phyloP scores from a whole-genome alignment of 1,140 invertebrate genomes.

The Helicoverpa zea region DNA sequence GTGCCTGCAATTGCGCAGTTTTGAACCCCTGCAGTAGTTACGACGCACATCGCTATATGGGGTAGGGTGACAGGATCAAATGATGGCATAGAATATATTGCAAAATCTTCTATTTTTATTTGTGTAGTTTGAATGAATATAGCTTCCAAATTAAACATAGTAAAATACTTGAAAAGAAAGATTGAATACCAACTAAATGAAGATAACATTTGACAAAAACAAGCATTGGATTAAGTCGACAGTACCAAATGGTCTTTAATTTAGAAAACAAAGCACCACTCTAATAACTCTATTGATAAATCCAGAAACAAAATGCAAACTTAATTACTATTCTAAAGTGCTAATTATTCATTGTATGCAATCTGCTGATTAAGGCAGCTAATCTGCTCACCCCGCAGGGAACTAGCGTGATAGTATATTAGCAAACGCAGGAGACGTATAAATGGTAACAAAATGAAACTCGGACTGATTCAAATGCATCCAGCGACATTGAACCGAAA shows the following conservation, averaged over 20 bases:
- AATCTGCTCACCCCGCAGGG: not conserved
- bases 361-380: not conserved
- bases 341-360: not conserved
- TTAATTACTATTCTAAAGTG: not conserved
- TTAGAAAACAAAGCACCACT: too few species aligned
- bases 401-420: conserved; percentile 3
- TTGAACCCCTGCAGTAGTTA: conserved; percentile 78
- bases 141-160: too few species aligned
- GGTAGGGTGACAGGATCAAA: conserved; percentile 60
- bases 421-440: conserved; percentile 25
- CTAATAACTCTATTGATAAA: too few species aligned
- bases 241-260: too few species aligned
- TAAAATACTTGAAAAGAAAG: too few species aligned
- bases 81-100: not conserved
- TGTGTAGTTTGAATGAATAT: too few species aligned
- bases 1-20: conserved; percentile 80
- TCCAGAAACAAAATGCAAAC: not conserved
- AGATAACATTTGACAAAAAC: too few species aligned
- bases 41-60: conserved; percentile 63
- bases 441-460: conserved; percentile 22
- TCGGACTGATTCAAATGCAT: conserved; percentile 34
- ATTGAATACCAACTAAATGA: too few species aligned
- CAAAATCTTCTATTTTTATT: too few species aligned
- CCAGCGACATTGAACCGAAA: conserved; percentile 26
- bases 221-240: too few species aligned